Base-by-base conservation (phyloP, 2,888 invertebrate species). In the Petrophora chlorosata region DNA sequence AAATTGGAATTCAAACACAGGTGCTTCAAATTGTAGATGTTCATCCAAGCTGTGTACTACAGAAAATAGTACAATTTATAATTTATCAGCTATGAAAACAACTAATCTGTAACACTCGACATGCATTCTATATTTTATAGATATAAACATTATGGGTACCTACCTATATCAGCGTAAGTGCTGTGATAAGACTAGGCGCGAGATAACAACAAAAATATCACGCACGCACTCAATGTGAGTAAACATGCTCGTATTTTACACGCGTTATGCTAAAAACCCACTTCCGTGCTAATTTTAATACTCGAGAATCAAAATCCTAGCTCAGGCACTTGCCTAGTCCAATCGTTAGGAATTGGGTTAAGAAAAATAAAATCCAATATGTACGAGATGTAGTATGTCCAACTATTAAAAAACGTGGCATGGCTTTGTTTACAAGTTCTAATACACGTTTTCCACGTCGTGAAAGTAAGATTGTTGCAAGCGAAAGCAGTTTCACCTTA, bases 401-500 rank as follows among this genome's bases (percentile, higher is more conserved):
- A 17, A 10, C 2, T 8, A 34, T 3, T 14, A 8, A 12, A 19
- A 2, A 48, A 33, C 41, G 36, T 48, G 34, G 30, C 38, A 14
- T 9, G 2, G n/a, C 39, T 25, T 25, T 46, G 36, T 40, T 47
- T 39, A 43, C 41, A 38, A 55, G 23, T 13, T 32, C 30, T 30
- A 42, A 26, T 15, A 30, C 23, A 12, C 36, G 26, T 28, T 41
- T 3, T 50, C 44, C 53, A 47, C 53, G 48, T 43, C 52, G 56
- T 53, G 45, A 70, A 68, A 68, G 61, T 56, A 59, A 53, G 53
- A 53, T 33, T 58, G 58, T 54, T 53, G 48, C 56, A 56, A 71
- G 63, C 64, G 65, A 79, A 75, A 72, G 71, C 63, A 73, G 64
- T 74, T 73, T 68, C 48, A 13, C 17, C 85, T 79, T 71, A 87